Evolutionary conservation across 1,140 invertebrate genomes (phyloP).

Genomic region (Listronotus bonariensis): DNA sequence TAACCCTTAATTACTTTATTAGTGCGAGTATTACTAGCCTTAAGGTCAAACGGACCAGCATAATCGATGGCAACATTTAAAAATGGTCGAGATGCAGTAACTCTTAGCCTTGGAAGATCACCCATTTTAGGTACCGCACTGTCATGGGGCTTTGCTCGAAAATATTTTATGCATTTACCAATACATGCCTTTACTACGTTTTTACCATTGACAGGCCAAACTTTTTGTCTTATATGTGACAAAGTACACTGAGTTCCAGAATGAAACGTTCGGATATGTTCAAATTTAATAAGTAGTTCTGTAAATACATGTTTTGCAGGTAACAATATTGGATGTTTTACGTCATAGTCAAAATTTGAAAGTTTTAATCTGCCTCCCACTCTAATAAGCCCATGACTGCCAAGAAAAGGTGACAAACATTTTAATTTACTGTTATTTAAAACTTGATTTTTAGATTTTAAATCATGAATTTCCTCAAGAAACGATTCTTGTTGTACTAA

Average conservation of each 20-base stretch:
- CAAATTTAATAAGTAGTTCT: conserved; percentile 35
- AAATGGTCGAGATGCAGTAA: conserved; percentile 24
- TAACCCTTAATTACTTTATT: conserved; percentile 6
- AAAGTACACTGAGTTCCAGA: conserved; percentile 8
- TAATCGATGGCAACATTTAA: background rate
- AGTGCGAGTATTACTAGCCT: conserved; percentile 5
- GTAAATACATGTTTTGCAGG: conserved; percentile 35
- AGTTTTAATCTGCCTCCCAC: conserved; percentile 54
- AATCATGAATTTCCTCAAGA: conserved; percentile 6
- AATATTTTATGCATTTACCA: conserved; percentile 37
- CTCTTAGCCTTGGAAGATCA: conserved; percentile 47
- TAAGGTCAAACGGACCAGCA: conserved; percentile 7
- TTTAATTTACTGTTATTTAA: conserved; percentile 19
- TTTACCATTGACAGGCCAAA: conserved; percentile 42
- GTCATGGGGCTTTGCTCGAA: conserved; percentile 14
- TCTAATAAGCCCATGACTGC: conserved; percentile 50
- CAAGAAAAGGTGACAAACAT: conserved; percentile 52
- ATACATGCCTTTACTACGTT: conserved; percentile 39
- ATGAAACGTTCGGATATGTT: conserved; percentile 43
- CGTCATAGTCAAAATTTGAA: conserved; percentile 38
- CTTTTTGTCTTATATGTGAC: conserved; percentile 26
- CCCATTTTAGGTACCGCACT: conserved; percentile 46
- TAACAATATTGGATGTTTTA: conserved; percentile 47
- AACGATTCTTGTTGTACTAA: conserved; percentile 8
- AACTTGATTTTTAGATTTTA: conserved; percentile 8